Conservation (phyloP, 1,140 invertebrate genomes). For the Chelonus insularis region DNA sequence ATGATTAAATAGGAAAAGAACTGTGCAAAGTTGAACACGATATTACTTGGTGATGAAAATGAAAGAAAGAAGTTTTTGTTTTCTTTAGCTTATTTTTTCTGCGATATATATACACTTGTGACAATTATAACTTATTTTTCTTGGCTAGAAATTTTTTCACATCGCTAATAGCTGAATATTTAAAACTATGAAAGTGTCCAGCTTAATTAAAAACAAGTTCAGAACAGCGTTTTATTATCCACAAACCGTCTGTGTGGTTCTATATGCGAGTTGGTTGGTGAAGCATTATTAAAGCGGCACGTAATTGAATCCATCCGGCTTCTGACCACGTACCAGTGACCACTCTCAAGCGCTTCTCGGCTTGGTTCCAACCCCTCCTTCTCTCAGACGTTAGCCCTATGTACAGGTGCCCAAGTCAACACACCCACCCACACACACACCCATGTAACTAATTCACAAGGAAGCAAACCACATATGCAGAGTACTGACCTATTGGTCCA, state of each 20-base stretch:
- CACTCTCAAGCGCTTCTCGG: slow-evolving; percentile 13
- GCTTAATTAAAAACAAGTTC: slow-evolving; percentile 37
- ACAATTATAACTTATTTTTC: too few relatives aligned
- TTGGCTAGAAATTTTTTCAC: not conserved
- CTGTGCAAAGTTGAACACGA: too few relatives aligned
- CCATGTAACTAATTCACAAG: not conserved
- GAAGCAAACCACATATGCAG: not conserved
- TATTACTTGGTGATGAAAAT: too few relatives aligned
- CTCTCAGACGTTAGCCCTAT: not conserved
- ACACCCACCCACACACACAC: not conserved
- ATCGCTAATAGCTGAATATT: not conserved
- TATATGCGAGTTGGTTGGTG: slow-evolving; percentile 37
- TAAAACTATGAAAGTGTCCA: slow-evolving; percentile 17
- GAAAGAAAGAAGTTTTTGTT: too few relatives aligned
- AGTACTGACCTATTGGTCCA: not conserved
- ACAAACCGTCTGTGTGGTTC: slow-evolving; percentile 19
- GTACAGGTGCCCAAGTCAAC: not conserved
- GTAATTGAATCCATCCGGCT: slow-evolving; percentile 47
- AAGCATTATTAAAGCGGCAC: slow-evolving; percentile 43
- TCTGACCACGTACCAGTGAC: slow-evolving; percentile 37
- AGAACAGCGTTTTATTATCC: slow-evolving; percentile 30
- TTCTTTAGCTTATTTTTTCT: too few relatives aligned
- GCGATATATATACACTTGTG: too few relatives aligned
- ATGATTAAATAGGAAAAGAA: slow-evolving; percentile 4
- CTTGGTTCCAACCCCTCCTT: not conserved